Base-by-base conservation (phyloP, 2,113 vertebrate genomes). In the Empidonax alnorum region DNA sequence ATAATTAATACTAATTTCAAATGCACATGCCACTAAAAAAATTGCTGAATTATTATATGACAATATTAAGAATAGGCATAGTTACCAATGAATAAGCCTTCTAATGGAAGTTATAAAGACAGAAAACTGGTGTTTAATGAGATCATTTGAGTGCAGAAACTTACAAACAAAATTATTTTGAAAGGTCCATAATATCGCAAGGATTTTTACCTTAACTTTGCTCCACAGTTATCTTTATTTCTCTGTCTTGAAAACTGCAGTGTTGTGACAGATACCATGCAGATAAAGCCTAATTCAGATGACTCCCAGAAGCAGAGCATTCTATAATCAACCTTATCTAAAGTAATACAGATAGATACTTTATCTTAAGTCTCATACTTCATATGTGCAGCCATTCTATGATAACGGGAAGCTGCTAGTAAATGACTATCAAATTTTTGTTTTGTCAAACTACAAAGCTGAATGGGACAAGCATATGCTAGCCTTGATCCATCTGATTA, bases 381-480 rank as follows among this genome's bases (percentile, higher is more conserved):
- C 12, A 18, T 33, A 25, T n/a, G 4, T 53, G 21, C 7, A 88
- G 22, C 12, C 52, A 66, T 77, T 76, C 33, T 77, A 3, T 31
- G 50, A 53, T 33, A 85, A 56, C 24, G 10, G 6, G 4, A 75
- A 87, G 7, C 15, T 53, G 20, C 67, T 55, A 71, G 46, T 75
- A 62, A 90, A 86, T 28, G 1, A 52, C 4, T 33, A 53, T 30
- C 0, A 0, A 42, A 33, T 44, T 84, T 82, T 33, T 20, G 0
- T 39, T 87, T 63, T 79, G 35, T 56, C 27, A 76, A 67, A 59
- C 30, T 65, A 19, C 10, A 83, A 73, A 56, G 7, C 9, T 50
- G 61, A 88, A 65, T 35, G 13, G 5, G 21, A 55, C 7, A 85
- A 81, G 71, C 50, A 33, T 22, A 59, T 25, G 18, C 16, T 41